These are phyloP conservation scores for Eunapius fragilis DNA, from an alignment of 37 sponge, comb jelly and placozoan species.

Conservation along the genomic window DNA sequence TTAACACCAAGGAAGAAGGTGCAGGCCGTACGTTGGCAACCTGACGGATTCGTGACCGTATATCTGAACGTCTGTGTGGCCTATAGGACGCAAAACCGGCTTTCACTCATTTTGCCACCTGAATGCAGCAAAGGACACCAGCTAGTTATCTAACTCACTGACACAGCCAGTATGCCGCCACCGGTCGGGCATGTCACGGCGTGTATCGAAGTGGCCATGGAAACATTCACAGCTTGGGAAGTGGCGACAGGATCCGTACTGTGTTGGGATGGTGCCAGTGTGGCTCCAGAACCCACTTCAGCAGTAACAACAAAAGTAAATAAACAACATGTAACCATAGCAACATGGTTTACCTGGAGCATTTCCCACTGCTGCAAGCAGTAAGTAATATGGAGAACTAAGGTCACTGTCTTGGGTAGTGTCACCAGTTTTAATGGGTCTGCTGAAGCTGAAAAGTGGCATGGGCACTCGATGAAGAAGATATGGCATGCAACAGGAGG, in stretches of 20 bases:
- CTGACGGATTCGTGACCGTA: neutral
- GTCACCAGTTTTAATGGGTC: neutral
- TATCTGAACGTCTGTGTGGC: neutral
- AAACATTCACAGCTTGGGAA: too few relatives aligned
- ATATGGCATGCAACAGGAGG: too few relatives aligned
- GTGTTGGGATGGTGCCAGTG: neutral
- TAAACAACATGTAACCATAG: too few relatives aligned
- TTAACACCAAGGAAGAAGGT: neutral
- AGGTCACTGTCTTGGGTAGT: neutral
- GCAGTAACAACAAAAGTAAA: too few relatives aligned
- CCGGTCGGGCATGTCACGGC: too few relatives aligned
- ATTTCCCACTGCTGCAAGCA: neutral
- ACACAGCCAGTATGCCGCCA: neutral
- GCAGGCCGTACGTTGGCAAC: neutral
- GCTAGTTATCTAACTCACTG: conserved; percentile 24
- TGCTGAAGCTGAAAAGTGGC: neutral
- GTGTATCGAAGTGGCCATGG: neutral
- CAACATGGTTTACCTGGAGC: neutral
- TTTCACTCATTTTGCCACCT: too few relatives aligned
- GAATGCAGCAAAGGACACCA: too few relatives aligned
- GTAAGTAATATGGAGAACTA: neutral
- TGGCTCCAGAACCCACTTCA: neutral
- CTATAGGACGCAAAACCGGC: too few relatives aligned
- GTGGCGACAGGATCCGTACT: too few relatives aligned
- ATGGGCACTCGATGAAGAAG: too few relatives aligned